A percentile compares a stretch with the other conserved stretches of the same genome.
Evolutionary conservation across 2,888 invertebrate genomes (phyloP).

Genomic region (Lissocephala sabroskyi): DNA sequence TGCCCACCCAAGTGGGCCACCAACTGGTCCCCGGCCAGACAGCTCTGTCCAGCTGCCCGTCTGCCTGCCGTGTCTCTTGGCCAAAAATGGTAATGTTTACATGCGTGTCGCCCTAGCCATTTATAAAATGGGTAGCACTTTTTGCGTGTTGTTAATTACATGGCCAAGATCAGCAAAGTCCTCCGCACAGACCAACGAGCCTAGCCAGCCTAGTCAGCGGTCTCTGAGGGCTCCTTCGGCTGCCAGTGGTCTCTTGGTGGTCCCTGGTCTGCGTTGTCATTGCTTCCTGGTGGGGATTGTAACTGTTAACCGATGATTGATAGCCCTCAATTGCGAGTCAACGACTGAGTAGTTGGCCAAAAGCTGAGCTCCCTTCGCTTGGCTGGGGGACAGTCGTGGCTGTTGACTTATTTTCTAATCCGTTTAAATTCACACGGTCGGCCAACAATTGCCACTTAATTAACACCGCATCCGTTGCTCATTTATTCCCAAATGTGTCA

Average conservation of each 20-base stretch:
- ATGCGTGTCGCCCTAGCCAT: slow-evolving; percentile 57
- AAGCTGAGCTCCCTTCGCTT: slow-evolving; percentile 20
- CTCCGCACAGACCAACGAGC: too few species aligned
- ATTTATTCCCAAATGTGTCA: slow-evolving; percentile 33
- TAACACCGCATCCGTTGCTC: slow-evolving; percentile 30
- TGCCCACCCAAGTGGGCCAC: slow-evolving; percentile 41
- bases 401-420: slow-evolving; percentile 52
- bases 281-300: slow-evolving; percentile 48
- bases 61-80: slow-evolving; percentile 36
- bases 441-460: slow-evolving; percentile 60
- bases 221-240: slow-evolving; percentile 52
- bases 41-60: slow-evolving; percentile 8
- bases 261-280: slow-evolving; percentile 51
- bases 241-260: slow-evolving; percentile 34
- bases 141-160: slow-evolving; percentile 66
- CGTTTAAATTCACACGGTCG: slow-evolving; percentile 59
- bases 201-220: slow-evolving; percentile 28
- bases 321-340: slow-evolving; percentile 15
- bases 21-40: slow-evolving; percentile 4
- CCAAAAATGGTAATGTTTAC: slow-evolving; percentile 63
- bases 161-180: slow-evolving; percentile 23
- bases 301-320: slow-evolving; percentile 43
- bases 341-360: slow-evolving; percentile 61
- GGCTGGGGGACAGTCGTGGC: neutral
- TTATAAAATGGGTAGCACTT: slow-evolving; percentile 48